Base-by-base conservation (phyloP, 2,113 vertebrate species). In the Actenoides hombroni region DNA sequence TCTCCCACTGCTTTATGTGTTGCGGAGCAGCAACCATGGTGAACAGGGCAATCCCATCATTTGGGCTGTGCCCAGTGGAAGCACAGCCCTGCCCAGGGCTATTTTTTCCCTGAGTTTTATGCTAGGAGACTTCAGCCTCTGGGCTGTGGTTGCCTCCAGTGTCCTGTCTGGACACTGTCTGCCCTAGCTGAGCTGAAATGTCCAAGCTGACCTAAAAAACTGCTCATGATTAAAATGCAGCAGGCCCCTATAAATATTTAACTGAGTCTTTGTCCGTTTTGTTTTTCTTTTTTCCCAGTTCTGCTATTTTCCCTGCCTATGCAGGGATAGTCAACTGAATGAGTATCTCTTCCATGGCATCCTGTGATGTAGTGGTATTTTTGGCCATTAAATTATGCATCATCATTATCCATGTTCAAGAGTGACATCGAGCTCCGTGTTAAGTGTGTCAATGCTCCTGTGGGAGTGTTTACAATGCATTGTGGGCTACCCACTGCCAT, bases 141-240 rank as follows among this genome's bases (percentile, higher is more conserved):
- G 1, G 5, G 46, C 44, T 82, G 83, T 79, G 2, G 2, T 48
- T 81, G 63, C 86, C 3, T 1, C 39, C 46, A 86, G 63, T 28
- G 71, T 75, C 76, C 49, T 76, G 39, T 82, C 35, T 70, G 28
- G 73, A 67, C 65, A 28, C 56, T 71, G 33, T 56, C 57, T 83
- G 44, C 29, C 77, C 53, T 40, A 69, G 64, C 53, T 88, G 63
- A 96, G 64, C 60, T 91, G 60, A 76, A 88, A 79, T 33, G 14
- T 93, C 76, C 64, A 65, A 70, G 48, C 53, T 96, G 89, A 95
- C 57, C 65, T 94, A 16, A 88, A 91, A 96, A 88, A 39, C 49
- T 74, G 57, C 49, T 89, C 63, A 31, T 0, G 3, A 69, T 51
- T 84, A 57, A 91, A 90, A 83, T 60, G 48, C 35, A 63, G 65